Evolutionary conservation across 2,797 vertebrate species (phyloP).

Genomic region (Chrysolophus pictus): DNA sequence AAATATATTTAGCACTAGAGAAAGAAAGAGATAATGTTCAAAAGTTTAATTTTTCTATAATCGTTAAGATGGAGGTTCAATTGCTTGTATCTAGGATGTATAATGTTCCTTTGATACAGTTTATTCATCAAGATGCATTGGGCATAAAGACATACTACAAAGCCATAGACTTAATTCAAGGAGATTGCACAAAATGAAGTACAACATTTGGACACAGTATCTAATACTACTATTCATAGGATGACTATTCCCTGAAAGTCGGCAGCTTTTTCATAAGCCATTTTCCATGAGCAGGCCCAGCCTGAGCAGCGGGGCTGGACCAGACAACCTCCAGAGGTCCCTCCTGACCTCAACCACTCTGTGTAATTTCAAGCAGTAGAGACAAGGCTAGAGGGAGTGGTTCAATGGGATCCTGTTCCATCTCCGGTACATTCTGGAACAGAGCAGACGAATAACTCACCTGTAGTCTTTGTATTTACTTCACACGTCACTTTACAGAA

Average conservation of each 20-base stretch:
- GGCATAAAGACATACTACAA: not conserved
- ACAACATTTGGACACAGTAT: not conserved
- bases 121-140: not conserved
- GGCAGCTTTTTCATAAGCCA: not conserved
- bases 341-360: not conserved
- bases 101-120: not conserved
- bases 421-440: not conserved
- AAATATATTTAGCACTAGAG: not conserved
- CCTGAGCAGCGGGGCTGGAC: not conserved
- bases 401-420: not conserved
- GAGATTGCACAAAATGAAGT: not conserved
- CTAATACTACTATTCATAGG: not conserved
- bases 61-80: not conserved
- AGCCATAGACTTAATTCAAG: not conserved
- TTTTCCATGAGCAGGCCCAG: not conserved
- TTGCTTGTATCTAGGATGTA: not conserved
- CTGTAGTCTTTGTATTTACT: not conserved
- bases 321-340: not conserved
- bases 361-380: not conserved
- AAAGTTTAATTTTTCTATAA: not conserved
- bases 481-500: not conserved
- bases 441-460: not conserved
- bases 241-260: not conserved
- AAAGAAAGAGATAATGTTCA: not conserved
- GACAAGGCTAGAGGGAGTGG: not conserved